Evolutionary conservation across 1,140 invertebrate species (phyloP), one percentile per base, ranked within the genome.

Genomic region (Bombus consobrinus): DNA sequence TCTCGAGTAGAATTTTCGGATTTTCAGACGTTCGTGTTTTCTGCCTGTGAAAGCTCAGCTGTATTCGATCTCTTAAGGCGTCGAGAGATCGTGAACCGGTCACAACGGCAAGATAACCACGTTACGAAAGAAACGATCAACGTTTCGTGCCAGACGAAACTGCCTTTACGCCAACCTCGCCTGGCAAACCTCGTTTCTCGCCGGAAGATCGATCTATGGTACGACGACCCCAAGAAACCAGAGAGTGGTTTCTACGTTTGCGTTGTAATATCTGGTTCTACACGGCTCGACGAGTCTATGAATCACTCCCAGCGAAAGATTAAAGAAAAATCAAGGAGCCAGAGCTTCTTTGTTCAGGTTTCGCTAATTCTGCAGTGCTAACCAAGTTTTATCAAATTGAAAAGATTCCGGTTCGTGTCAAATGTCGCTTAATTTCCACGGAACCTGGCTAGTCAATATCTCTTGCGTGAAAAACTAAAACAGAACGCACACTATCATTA

Each of bases 141-240:
- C 39, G 39, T 82, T 82, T 62, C 69, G 80, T 82, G 71, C 59
- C 57, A 68, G 72, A 82, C 41, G 32, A 76, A 59, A 37, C 41
- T n/a, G 62, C 62, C 41, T 83, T 83, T 53, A 57, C 32, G 59
- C 10, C 37, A 43, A 53, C 59, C 71, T 22, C 81, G 59, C 59
- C 34, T 83, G 59, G 59, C 81, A n/a, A 66, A 76, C 32, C 62
- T 76, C 41, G 59, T 47, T 72, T 59, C 68, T 73, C 22, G 71
- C 32, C 57, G 59, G 39, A 59, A 43, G 66, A 84, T 84, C 82
- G 82, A 84, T 84, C 81, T 71, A 32, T 71, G 74, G 82, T 84
- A 79, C 64, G 66, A 79, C 82, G 82, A 79, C 76, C 82, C 43
- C 75, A 69, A 68, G 72, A 77, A 83, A 83, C 81, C 72, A 69